phyloP scores from a whole-genome alignment of 2,113 vertebrate species.

The Chelonoidis abingdonii region DNA sequence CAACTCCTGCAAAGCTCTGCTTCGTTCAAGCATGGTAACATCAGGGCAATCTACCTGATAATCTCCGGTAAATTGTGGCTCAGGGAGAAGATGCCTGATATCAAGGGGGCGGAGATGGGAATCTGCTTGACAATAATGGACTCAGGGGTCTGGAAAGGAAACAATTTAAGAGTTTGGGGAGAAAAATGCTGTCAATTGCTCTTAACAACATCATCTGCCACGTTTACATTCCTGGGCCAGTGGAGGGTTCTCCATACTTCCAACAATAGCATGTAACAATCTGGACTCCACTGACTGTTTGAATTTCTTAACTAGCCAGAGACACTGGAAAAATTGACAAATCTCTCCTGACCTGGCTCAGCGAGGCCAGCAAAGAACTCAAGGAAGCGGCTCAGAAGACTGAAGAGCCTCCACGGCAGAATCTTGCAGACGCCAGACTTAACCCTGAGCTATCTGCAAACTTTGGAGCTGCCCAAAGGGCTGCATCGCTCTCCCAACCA shows the following conservation, averaged over 20 bases:
- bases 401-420: background rate
- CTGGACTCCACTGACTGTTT: background rate
- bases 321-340: background rate
- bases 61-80: slow-evolving; percentile 68
- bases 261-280: background rate
- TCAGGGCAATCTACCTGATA: slow-evolving; percentile 55
- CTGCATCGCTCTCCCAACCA: background rate
- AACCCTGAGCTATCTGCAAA: background rate
- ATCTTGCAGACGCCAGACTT: background rate
- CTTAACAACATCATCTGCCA: background rate
- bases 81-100: slow-evolving; percentile 39
- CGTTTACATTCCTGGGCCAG: background rate
- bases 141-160: slow-evolving; percentile 53
- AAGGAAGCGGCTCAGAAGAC: background rate
- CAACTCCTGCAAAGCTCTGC: background rate
- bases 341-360: background rate
- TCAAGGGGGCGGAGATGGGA: slow-evolving; percentile 21
- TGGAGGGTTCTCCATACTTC: background rate
- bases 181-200: background rate
- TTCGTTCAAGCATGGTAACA: background rate
- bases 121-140: slow-evolving; percentile 37
- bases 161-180: background rate
- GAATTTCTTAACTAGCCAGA: background rate
- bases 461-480: too few relatives aligned
- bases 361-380: background rate